phyloP scores from a whole-genome alignment of 2,888 invertebrate species.

The Hydraecia micacea region DNA sequence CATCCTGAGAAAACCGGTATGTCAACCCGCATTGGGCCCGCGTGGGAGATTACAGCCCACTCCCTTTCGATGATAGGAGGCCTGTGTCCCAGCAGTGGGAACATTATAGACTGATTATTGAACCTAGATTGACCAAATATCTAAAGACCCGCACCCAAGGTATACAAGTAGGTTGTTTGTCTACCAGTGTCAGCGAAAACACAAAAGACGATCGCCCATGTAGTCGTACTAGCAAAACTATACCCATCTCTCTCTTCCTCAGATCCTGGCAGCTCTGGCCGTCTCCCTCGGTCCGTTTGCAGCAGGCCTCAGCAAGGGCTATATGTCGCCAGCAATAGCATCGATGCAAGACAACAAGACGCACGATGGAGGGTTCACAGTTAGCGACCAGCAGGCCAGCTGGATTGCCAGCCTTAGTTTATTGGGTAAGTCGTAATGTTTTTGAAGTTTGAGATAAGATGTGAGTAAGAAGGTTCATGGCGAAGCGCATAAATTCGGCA shows the following conservation, averaged over 20 bases:
- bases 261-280: constrained; percentile 94
- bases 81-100: too few relatives aligned
- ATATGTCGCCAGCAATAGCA: constrained; percentile 95
- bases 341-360: constrained; percentile 92
- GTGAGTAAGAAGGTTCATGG: background rate
- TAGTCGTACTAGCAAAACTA: constrained; percentile 15
- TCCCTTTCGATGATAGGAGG: too few relatives aligned
- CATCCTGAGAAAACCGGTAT: too few relatives aligned
- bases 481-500: background rate
- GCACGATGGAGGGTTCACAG: constrained; percentile 87
- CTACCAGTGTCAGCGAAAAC: background rate
- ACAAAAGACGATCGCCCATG: background rate
- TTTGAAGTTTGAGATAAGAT: background rate
- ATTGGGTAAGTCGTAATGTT: constrained; percentile 79
- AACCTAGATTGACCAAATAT: background rate
- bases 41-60: too few relatives aligned
- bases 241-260: constrained; percentile 60
- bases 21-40: too few relatives aligned
- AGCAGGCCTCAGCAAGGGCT: constrained; percentile 95
- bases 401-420: constrained; percentile 96
- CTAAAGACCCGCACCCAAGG: background rate
- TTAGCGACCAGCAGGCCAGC: constrained; percentile 94
- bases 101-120: too few relatives aligned
- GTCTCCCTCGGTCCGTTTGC: constrained; percentile 95
- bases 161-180: background rate